Base-by-base conservation (phyloP, 2,797 vertebrate genomes). In the Catostomus latipinnis region DNA sequence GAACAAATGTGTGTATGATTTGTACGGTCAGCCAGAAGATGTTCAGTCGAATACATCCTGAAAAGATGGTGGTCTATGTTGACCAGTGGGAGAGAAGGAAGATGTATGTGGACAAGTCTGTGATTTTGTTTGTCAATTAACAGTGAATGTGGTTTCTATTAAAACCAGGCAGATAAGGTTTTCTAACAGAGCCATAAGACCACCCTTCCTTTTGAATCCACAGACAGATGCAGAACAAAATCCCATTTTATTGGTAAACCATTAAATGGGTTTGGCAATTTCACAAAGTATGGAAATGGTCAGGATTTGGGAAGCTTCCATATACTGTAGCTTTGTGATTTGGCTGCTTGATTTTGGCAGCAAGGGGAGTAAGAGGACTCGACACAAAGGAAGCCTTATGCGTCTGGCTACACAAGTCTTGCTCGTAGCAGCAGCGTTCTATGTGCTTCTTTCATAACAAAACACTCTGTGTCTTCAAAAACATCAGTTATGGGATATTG, bases 361-460 rank as follows among this genome's bases (percentile, higher is more conserved):
- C 76, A 70, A 48, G 61, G 76, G 16, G 76, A 66, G 76, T 46
- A 70, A 34, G 13, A 60, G 18, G 60, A 72, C 60, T 72, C 7
- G 4, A 72, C 69, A 79, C 69, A 56, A 72, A 11, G 43, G 58
- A 72, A 79, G 76, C 49, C 60, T 72, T 56, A 48, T 71, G 60
- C 69, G 18, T 65, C 14, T 57, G 77, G 52, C 77, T 79, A 79
- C 69, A 79, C 34, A 22, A 72, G 34, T 49, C 52, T 46, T 53
- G 4, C 54, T 60, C 60, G 56, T 57, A 81, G 54, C 78, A 74
- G 67, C 70, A 63, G 66, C 70, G 68, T 69, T 63, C 71, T 71
- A 78, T 84, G 81, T 84, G 82, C 78, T 86, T 84, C 52, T 66
- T 75, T 78, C n/a, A 13, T n/a, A 84, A 82, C 66, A 78, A 71